Conservation (phyloP, 35 echinoderm and acorn worm species). For the Heliocidaris tuberculata region DNA sequence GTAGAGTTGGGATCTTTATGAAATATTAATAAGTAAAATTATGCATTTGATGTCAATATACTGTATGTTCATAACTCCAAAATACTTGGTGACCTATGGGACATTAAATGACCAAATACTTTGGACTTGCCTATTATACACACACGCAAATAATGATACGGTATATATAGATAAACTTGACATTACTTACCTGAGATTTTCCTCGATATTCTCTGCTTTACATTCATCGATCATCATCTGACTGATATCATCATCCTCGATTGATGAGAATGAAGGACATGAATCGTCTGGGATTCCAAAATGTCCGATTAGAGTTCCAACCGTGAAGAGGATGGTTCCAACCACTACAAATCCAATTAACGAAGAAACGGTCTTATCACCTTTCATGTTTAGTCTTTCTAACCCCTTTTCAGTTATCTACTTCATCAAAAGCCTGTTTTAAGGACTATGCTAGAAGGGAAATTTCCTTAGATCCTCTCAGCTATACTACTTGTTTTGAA, state of each 20-base stretch:
- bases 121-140: too few species aligned
- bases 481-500: neutral
- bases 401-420: too few species aligned
- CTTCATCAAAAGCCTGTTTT: too few species aligned
- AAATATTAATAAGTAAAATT: too few species aligned
- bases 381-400: neutral
- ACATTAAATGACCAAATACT: too few species aligned
- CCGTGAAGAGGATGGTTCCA: neutral
- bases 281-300: constrained; percentile 29
- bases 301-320: neutral
- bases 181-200: constrained; percentile 3
- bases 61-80: too few species aligned
- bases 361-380: neutral
- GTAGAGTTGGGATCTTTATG: too few species aligned
- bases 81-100: too few species aligned
- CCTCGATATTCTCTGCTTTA: constrained; percentile 35
- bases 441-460: too few species aligned
- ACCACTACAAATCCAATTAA: neutral
- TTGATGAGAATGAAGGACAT: neutral
- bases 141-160: too few species aligned
- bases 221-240: constrained; percentile 45
- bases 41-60: too few species aligned
- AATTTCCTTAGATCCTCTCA: neutral
- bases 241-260: neutral
- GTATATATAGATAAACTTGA: too few species aligned